Evolutionary conservation across 2,113 vertebrate genomes (phyloP).

Genomic region (Phalacrocorax aristotelis): DNA sequence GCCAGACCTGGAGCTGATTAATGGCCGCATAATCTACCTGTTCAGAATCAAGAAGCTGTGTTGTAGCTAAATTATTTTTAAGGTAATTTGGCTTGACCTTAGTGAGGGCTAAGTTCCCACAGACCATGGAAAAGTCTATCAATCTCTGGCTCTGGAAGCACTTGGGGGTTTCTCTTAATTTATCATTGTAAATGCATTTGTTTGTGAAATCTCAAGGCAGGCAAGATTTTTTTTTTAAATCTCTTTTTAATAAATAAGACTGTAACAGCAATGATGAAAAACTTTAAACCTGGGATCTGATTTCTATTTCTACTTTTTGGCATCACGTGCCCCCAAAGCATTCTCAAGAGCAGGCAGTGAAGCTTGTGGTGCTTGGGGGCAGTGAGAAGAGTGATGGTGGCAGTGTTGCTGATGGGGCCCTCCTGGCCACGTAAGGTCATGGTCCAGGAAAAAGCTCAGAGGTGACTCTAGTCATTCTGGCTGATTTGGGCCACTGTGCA

Average conservation of each 20-base stretch:
- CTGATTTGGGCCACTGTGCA: not conserved
- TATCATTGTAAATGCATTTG: not conserved
- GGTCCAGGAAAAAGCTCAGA: not conserved
- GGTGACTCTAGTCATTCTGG: not conserved
- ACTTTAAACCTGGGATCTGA: not conserved
- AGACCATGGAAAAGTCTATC: slow-evolving; percentile 14
- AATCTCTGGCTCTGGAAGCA: slow-evolving; percentile 9
- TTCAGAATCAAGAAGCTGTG: not conserved
- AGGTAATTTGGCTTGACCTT: slow-evolving; percentile 54
- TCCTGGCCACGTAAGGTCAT: fast-evolving
- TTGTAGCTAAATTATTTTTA: slow-evolving; percentile 46
- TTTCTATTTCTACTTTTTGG: not conserved
- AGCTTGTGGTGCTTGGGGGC: not conserved
- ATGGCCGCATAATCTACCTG: slow-evolving; percentile 37
- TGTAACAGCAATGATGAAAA: not conserved
- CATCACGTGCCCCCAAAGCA: not conserved
- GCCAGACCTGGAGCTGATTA: slow-evolving; percentile 38
- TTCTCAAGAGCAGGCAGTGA: not conserved
- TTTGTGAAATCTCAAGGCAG: not conserved
- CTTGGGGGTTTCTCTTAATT: not conserved
- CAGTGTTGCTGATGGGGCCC: not conserved
- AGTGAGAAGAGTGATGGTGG: not conserved
- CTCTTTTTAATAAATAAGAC: not conserved
- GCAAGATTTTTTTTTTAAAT: not conserved
- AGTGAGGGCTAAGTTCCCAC: slow-evolving; percentile 14